A percentile compares a stretch with the other conserved stretches of the same genome.
These are phyloP conservation scores for Tyto alba DNA, from an alignment of 2,113 vertebrate genomes.

Conservation along the genomic window DNA sequence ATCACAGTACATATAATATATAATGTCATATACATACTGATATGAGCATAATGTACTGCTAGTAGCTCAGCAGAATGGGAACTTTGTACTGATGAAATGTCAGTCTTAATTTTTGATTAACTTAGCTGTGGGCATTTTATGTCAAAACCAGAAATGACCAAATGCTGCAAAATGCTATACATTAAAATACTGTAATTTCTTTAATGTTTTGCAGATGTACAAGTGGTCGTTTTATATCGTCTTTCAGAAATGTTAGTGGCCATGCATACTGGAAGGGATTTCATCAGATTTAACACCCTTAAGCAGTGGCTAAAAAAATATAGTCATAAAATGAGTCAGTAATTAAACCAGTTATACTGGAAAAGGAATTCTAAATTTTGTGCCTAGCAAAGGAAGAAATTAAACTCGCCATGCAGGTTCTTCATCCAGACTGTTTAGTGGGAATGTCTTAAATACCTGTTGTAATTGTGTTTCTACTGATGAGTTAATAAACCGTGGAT, in stretches of 20 bases:
- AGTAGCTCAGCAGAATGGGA: constrained; percentile 49
- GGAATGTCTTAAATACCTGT: background rate
- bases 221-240: background rate
- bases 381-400: background rate
- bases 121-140: constrained; percentile 41
- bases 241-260: background rate
- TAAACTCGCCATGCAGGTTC: background rate
- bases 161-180: background rate
- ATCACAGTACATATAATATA: constrained; percentile 14
- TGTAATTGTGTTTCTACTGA: background rate
- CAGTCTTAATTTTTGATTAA: constrained; percentile 52
- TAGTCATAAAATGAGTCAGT: background rate
- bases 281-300: background rate
- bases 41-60: constrained; percentile 32
- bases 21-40: constrained; percentile 48
- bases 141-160: constrained; percentile 32
- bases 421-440: background rate
- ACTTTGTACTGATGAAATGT: constrained; percentile 28
- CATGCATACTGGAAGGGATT: background rate
- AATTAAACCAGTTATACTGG: background rate
- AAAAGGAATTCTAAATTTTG: background rate
- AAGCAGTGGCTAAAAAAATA: background rate
- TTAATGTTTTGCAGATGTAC: background rate
- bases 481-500: background rate
- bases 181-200: background rate